Conservation (phyloP, 2,113 vertebrate genomes). For the Forbesichthys agassizii region DNA sequence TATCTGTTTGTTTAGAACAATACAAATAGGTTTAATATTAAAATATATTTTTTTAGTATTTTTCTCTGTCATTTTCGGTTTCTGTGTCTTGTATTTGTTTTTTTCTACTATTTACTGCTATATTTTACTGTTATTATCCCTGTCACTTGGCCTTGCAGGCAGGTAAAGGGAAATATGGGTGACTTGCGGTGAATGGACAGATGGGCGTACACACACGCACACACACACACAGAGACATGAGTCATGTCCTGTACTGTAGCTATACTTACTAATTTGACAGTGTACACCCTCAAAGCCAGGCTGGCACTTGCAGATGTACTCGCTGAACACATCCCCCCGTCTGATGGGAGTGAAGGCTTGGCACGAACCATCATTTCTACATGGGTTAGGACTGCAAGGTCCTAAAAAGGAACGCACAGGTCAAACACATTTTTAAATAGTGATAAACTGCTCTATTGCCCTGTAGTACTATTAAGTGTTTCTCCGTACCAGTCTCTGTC, state of each 20-base stretch:
- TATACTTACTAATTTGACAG: conserved; percentile 89
- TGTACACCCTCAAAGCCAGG: conserved; percentile 82
- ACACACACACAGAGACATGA: background rate
- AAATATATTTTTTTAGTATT: background rate
- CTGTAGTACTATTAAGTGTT: background rate
- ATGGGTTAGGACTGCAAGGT: conserved; percentile 89
- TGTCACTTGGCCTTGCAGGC: too few species aligned
- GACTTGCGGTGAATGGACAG: background rate
- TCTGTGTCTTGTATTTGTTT: too few species aligned
- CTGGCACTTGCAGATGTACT: conserved; percentile 87
- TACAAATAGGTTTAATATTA: background rate
- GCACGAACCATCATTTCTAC: conserved; percentile 82
- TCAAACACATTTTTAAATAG: background rate
- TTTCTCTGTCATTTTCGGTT: too few species aligned
- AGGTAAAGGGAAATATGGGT: background rate
- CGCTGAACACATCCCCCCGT: conserved; percentile 86
- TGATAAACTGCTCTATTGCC: accelerated
- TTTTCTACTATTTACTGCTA: too few species aligned
- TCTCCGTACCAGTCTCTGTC: conserved; percentile 82
- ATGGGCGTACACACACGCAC: background rate
- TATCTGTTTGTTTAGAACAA: too few species aligned
- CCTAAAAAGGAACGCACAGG: conserved; percentile 67
- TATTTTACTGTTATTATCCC: too few species aligned
- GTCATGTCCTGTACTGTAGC: too few species aligned
- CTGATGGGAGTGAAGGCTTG: conserved; percentile 69